Base-by-base conservation (phyloP, 1,140 invertebrate genomes). In the Heliconius hewitsoni region DNA sequence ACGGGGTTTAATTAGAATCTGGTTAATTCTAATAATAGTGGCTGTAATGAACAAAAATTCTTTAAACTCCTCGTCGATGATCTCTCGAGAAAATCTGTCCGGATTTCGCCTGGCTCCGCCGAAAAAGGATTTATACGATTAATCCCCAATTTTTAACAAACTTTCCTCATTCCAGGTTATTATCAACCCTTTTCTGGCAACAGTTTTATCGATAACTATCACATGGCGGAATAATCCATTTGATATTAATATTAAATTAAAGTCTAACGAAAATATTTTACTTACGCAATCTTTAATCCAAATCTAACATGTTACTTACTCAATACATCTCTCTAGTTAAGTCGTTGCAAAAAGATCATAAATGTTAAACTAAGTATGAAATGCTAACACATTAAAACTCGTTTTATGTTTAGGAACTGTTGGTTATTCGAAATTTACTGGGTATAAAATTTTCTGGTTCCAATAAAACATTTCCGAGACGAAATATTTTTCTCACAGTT, bases 1-100 rank as follows among this genome's bases (percentile, higher is more conserved):
- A 92, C 91, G 90, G 87, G 90, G 87, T 89, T 94, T 94, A 94
- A 94, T 94, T 94, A 94, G 89, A 93, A 94, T 92, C 91, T 89
- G 86, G 91, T 93, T 94, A 93, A 94, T 90, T 89, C 92, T 90
- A 92, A 93, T 94, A 90, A 93, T 91, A 86, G 82, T 77, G 80
- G 72, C 39, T 52, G 79, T 81, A 84, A 86, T 85, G 77, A 81
- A 84, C 75, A 71, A 74, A 74, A 81, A 46, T 78, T 78, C 37
- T 74, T 78, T 74, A 46, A 78, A 71, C 23, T 13, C 23, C 8
- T 30, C 23, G 60, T 13, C 23, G 23, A 66, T 66, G 60, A 27
- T 66, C 23, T 66, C 23, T 66, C 60, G 23, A 66, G 23, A 30
- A 66, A 27, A 30, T 66, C 27, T 27, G 27, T 11, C 27, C 60